Evolutionary conservation across 92 coral and sea anemone genomes (phyloP), one percentile per base, ranked within the genome.

Genomic region (Meandrina meandrites): DNA sequence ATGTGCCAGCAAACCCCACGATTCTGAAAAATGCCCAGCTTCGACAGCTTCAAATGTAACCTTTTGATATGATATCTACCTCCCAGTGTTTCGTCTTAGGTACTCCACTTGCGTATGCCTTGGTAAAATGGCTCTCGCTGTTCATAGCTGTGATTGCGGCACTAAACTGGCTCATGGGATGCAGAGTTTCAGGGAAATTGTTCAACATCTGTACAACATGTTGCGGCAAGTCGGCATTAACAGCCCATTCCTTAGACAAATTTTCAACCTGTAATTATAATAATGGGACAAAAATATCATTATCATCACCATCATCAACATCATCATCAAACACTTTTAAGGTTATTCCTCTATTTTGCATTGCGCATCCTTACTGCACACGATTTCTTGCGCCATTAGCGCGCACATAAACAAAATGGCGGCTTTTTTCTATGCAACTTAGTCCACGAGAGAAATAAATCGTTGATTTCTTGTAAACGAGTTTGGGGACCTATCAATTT

Each of bases 161-260:
- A 88, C 99, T 93, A 72, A 97, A 93, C 93, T 97, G 99, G 78
- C 98, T 93, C 99, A 97, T 97, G 27, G 99, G 99, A 83, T 97
- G 99, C 69, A 97, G 92, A 15, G 98, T 94, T 54, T 92, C 95
- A 51, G 99, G 99, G 79, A 97, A 97, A 86, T 97, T 94, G 83
- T 97, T 97, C 89, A 97, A 87, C 94, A 97, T 91, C 80, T 97
- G 99, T 10, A 97, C 99, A 51, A 97, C 99, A 88, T 97, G 99
- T 60, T 93, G 98, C 0, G 98, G 98, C 79, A 95, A 89, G 79
- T 93, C 99, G 32, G 99, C 99, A 66, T 94, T 94, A 14, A 98
- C 93, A 57, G 98, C 99, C 99, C 98, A 97, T 50, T 95, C 98
- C 37, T 87, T 90, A 28, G 99, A 93, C 83, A 97, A 79, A 75